Evolutionary conservation across 2,888 invertebrate genomes (phyloP).

Genomic region (Argynnis bischoffii): DNA sequence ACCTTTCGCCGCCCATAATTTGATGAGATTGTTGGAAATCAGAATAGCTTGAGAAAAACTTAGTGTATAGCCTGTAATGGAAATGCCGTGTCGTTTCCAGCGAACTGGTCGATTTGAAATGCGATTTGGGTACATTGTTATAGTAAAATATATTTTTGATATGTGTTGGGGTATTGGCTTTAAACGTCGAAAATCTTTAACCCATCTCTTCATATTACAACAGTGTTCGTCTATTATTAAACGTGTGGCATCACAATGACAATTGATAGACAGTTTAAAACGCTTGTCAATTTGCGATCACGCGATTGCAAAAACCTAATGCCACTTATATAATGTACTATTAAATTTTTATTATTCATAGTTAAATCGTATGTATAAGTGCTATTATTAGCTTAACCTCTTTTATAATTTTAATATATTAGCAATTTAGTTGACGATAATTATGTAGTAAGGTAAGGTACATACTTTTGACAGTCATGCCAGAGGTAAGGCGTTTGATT

Average conservation of each 20-base stretch:
- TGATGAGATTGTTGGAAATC: slow-evolving; percentile 80
- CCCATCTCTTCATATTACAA: not conserved
- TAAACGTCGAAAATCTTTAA: not conserved
- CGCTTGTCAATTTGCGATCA: slow-evolving; percentile 16
- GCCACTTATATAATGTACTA: not conserved
- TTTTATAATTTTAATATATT: too few relatives aligned
- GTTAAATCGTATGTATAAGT: too few relatives aligned
- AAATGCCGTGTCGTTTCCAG: slow-evolving; percentile 57
- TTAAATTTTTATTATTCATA: not conserved
- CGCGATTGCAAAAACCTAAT: slow-evolving; percentile 10
- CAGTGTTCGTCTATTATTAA: slow-evolving; percentile 2
- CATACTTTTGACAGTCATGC: too few relatives aligned
- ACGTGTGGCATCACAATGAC: slow-evolving; percentile 11
- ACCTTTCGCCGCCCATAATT: slow-evolving; percentile 67
- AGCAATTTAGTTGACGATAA: too few relatives aligned
- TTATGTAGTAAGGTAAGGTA: too few relatives aligned
- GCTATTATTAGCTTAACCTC: too few relatives aligned
- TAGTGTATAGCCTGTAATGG: slow-evolving; percentile 60
- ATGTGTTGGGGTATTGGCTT: not conserved
- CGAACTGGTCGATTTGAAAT: slow-evolving; percentile 42
- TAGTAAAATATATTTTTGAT: slow-evolving; percentile 25
- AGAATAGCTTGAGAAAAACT: slow-evolving; percentile 69
- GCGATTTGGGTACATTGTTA: slow-evolving; percentile 32
- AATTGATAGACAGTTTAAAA: slow-evolving; percentile 23
- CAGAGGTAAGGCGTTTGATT: too few relatives aligned